A percentile compares a stretch with the other conserved stretches of the same genome.
These are phyloP conservation scores for Phyllopteryx taeniolatus DNA, from an alignment of 2,113 vertebrate species.

Conservation along the genomic window DNA sequence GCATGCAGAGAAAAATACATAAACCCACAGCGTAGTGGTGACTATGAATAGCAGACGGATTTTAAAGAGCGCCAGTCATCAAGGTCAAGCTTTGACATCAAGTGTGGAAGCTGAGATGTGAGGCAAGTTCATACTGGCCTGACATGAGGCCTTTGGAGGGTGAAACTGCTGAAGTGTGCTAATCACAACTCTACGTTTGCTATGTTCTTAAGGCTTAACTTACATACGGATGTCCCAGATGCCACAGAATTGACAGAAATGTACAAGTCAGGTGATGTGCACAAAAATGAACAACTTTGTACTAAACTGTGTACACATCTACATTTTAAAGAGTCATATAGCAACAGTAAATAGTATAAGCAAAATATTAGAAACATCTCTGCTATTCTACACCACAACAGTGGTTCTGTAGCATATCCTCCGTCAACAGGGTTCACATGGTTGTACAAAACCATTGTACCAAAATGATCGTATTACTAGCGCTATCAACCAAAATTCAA, in stretches of 20 bases:
- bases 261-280: background rate
- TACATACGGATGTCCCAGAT: background rate
- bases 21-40: background rate
- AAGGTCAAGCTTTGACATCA: slow-evolving; percentile 47
- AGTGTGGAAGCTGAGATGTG: slow-evolving; percentile 25
- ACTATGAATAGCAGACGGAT: slow-evolving; percentile 8
- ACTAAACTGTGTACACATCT: too few relatives aligned
- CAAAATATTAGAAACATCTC: too few relatives aligned
- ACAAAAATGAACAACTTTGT: background rate
- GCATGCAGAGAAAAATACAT: background rate
- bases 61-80: slow-evolving; percentile 11
- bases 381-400: too few relatives aligned
- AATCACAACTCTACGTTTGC: slow-evolving; percentile 6
- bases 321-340: too few relatives aligned
- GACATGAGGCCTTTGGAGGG: slow-evolving; percentile 15
- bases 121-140: slow-evolving; percentile 51
- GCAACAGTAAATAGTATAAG: too few relatives aligned
- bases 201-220: slow-evolving; percentile 5
- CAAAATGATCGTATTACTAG: too few relatives aligned
- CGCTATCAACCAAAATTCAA: too few relatives aligned
- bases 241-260: background rate
- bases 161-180: slow-evolving; percentile 5
- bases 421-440: too few relatives aligned
- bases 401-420: too few relatives aligned
- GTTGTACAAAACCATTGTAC: too few relatives aligned